A percentile compares a stretch with the other conserved stretches of the same genome.
Evolutionary conservation across 2,888 invertebrate genomes (phyloP).

Genomic region (Magallana nippona): DNA sequence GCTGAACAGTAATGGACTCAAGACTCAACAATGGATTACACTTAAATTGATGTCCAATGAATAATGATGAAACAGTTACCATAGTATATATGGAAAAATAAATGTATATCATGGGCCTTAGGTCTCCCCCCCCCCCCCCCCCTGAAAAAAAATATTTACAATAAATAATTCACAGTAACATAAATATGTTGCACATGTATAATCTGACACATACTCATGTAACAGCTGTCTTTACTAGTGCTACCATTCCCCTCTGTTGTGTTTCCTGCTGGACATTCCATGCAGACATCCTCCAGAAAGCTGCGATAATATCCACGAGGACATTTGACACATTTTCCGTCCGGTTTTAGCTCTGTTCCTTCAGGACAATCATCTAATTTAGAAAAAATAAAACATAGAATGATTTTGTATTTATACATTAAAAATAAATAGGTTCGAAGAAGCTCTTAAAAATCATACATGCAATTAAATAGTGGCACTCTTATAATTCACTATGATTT

Average conservation of each 20-base stretch:
- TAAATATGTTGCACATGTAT: background rate
- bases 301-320: slow-evolving; percentile 47
- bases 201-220: slow-evolving; percentile 30
- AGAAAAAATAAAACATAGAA: background rate
- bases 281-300: slow-evolving; percentile 38
- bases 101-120: too few species aligned
- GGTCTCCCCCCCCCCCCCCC: too few species aligned
- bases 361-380: slow-evolving; percentile 49
- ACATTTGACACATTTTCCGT: slow-evolving; percentile 48
- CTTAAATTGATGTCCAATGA: too few species aligned
- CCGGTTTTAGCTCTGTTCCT: slow-evolving; percentile 46
- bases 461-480: background rate
- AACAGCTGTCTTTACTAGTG: slow-evolving; percentile 8
- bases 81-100: too few species aligned
- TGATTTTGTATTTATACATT: background rate
- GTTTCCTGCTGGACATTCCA: background rate
- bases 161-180: background rate
- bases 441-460: background rate
- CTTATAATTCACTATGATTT: too few species aligned
- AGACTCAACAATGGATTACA: too few species aligned
- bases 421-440: background rate
- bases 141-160: background rate
- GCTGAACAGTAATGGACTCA: too few species aligned
- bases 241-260: slow-evolving; percentile 15
- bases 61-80: too few species aligned